Base-by-base conservation (phyloP, 2,113 vertebrate species). In the Proterorhinus semilunaris region DNA sequence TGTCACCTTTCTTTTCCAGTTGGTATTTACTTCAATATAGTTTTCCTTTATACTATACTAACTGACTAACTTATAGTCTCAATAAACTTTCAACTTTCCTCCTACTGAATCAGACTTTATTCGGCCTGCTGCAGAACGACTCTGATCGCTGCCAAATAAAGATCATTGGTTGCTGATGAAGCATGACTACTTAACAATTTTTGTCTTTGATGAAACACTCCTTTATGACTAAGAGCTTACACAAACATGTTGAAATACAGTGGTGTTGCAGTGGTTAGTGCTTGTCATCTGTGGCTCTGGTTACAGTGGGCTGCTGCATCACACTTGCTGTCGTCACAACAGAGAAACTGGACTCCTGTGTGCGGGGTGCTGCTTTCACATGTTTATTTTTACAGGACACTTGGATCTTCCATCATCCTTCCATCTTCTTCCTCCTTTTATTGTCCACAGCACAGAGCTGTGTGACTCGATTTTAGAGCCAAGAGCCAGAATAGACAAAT, bases 301-400 rank as follows among this genome's bases (percentile, higher is more conserved):
- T 90, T 90, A 83, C 76, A 5, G 21, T 44, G 57, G 69, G 58
- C 78, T 74, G 79, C 70, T 65, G 68, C 70, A 48, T 77, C 74
- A 69, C n/a, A 51, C 67, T 73, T 54, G 48, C 69, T 76, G 78
- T 86, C 80, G 75, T 90, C 83, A 83, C 80, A 57, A 71, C 54
- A 52, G 47, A 0, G 83, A 85, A 91, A 91, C 83, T 65, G 7
- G 68, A 90, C 47, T 70, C 67, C 51, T 21, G 46, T 65, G 16
- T 48, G 17, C 72, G 44, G 48, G 55, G 75, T 85, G 70, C 87
- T 87, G 80, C 76, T 87, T 91, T 87, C 87, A 65, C 80, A 84
- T 62, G 76, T 86, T 91, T 91, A 83, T 91, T 92, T 91, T 88
- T 85, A 82, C 90, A 86, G 81, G 74, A 80, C 75, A 79, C 83